phyloP scores from a whole-genome alignment of 2,888 invertebrate species.

The Hedychridium roseum region DNA sequence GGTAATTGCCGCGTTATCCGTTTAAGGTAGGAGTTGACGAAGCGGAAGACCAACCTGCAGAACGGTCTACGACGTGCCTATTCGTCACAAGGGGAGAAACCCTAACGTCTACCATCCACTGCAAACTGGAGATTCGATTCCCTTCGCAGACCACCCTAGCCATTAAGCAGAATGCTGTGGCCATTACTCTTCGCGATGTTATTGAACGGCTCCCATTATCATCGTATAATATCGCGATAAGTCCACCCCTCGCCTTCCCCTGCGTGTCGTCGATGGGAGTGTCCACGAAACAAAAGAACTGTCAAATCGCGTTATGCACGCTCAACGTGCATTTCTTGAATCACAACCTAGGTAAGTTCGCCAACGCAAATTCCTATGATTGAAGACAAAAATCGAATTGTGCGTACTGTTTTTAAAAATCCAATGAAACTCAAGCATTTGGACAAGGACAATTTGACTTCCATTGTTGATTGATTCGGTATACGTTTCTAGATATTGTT shows the following conservation, averaged over 20 bases:
- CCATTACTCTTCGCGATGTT: conserved; percentile 48
- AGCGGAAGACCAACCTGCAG: conserved; percentile 34
- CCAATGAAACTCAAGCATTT: too few relatives aligned
- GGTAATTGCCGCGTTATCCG: too few relatives aligned
- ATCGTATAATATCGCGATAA: conserved; percentile 49
- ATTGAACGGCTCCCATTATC: conserved; percentile 46
- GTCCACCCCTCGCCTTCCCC: conserved; percentile 34
- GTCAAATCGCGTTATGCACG: conserved; percentile 35
- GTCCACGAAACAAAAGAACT: conserved; percentile 33
- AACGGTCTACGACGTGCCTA: conserved; percentile 36
- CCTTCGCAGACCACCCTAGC: conserved; percentile 39
- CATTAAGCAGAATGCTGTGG: conserved; percentile 48
- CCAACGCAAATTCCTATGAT: too few relatives aligned
- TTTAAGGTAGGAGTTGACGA: conserved; percentile 15
- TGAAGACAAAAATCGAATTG: too few relatives aligned
- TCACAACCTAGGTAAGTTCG: too few relatives aligned
- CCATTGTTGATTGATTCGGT: too few relatives aligned
- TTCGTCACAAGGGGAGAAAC: conserved; percentile 40
- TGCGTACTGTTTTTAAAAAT: too few relatives aligned
- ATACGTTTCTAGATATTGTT: too few relatives aligned
- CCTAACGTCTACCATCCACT: conserved; percentile 30
- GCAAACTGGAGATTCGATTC: conserved; percentile 39
- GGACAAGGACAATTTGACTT: too few relatives aligned
- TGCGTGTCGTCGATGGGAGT: too few relatives aligned
- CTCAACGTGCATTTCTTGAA: too few relatives aligned